These are phyloP conservation scores for Nyctibius bracteatus DNA, from an alignment of 2,113 vertebrate genomes.

Conservation along the genomic window DNA sequence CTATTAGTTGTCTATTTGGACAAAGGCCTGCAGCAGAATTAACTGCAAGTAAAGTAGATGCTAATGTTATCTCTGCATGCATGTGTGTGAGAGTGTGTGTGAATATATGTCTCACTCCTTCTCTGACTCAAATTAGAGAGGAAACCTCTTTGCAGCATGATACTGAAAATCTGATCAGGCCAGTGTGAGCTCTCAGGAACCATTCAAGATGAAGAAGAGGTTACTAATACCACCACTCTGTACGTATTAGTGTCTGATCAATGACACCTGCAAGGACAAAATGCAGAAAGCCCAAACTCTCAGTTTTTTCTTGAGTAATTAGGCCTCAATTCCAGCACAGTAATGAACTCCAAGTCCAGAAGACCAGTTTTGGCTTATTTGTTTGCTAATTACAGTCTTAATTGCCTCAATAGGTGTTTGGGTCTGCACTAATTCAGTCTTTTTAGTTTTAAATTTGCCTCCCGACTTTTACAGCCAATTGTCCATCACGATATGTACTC, in stretches of 20 bases:
- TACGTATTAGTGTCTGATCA: neutral
- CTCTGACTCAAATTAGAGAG: neutral
- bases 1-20: neutral
- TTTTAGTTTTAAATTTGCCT: neutral
- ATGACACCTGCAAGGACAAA: neutral
- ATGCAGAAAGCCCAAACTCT: neutral
- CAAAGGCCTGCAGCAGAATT: neutral
- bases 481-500: rapidly evolving
- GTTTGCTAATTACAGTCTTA: neutral
- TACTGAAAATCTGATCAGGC: neutral
- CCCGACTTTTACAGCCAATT: neutral
- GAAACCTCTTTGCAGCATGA: neutral
- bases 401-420: neutral
- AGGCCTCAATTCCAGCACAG: neutral
- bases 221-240: neutral
- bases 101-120: neutral
- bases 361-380: neutral
- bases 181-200: neutral
- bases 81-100: rapidly evolving
- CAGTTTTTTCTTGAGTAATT: neutral
- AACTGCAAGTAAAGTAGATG: neutral
- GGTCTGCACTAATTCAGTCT: neutral
- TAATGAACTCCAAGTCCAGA: neutral
- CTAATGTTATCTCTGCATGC: neutral
- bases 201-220: neutral